Evolutionary conservation across 2,113 vertebrate species (phyloP).

Genomic region (Tauraco erythrolophus): DNA sequence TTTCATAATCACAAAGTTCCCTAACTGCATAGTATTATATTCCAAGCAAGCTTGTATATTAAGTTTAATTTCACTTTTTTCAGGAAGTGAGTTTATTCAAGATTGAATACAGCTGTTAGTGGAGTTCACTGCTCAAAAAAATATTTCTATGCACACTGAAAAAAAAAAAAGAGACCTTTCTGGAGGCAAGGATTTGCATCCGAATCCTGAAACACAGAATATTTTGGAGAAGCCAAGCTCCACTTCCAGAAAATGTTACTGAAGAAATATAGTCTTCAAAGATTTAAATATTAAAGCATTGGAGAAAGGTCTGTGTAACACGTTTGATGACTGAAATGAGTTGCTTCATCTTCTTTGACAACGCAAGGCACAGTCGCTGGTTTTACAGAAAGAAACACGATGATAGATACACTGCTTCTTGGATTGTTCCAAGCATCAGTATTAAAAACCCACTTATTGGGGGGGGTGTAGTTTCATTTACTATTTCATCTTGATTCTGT

Average conservation of each 20-base stretch:
- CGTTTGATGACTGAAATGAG: neutral
- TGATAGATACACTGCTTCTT: neutral
- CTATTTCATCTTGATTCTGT: constrained; percentile 51
- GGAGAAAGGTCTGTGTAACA: neutral
- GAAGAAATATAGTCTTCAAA: constrained; percentile 22
- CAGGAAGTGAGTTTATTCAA: constrained; percentile 77
- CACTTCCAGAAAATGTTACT: constrained; percentile 33
- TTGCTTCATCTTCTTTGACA: constrained; percentile 7
- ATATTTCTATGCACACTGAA: constrained; percentile 62
- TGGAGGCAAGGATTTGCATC: constrained; percentile 57
- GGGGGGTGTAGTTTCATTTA: neutral
- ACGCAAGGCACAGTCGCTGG: neutral
- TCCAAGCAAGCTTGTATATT: constrained; percentile 68
- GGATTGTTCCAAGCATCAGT: constrained; percentile 27
- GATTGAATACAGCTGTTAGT: constrained; percentile 81
- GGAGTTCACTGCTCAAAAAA: constrained; percentile 68
- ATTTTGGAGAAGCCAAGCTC: neutral
- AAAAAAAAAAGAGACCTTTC: constrained; percentile 58
- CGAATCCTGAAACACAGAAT: neutral
- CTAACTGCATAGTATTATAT: constrained; percentile 60
- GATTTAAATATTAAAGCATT: neutral
- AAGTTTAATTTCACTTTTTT: constrained; percentile 78
- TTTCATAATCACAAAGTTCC: constrained; percentile 77
- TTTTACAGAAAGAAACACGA: neutral
- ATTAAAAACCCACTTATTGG: neutral